phyloP scores from a whole-genome alignment of 1,140 invertebrate genomes.

The Pararge aegeria region DNA sequence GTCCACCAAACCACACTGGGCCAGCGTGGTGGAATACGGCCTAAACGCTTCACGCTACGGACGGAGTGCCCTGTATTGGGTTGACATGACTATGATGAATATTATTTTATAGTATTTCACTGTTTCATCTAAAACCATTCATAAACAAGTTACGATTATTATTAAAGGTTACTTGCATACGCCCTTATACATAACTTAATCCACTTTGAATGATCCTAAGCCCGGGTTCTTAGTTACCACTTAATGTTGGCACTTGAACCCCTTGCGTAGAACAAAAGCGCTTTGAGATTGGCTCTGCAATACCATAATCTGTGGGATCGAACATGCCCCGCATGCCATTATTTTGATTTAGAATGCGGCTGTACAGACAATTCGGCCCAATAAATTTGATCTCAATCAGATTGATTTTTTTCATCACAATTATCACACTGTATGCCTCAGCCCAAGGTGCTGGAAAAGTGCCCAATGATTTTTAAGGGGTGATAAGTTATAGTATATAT shows the following conservation, averaged over 20 bases:
- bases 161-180: background rate
- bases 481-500: no score
- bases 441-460: no score
- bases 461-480: no score
- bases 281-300: slow-evolving; percentile 16
- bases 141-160: background rate
- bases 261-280: slow-evolving; percentile 23
- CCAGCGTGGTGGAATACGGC: no score
- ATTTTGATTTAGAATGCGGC: slow-evolving; percentile 67
- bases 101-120: no score
- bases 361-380: slow-evolving; percentile 61
- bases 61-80: no score
- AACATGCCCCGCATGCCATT: slow-evolving; percentile 57
- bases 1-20: no score
- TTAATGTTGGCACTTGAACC: slow-evolving; percentile 17
- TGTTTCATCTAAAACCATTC: no score
- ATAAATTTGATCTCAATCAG: slow-evolving; percentile 75
- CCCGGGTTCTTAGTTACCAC: slow-evolving; percentile 1
- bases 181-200: slow-evolving; percentile 4
- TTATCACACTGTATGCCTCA: no score
- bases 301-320: slow-evolving; percentile 28
- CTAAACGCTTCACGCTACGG: no score
- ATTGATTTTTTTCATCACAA: no score
- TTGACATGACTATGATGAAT: no score
- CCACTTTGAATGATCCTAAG: slow-evolving; percentile 2